Base-by-base conservation (phyloP, 2,888 invertebrate genomes). In the Dryadula phaetusa region DNA sequence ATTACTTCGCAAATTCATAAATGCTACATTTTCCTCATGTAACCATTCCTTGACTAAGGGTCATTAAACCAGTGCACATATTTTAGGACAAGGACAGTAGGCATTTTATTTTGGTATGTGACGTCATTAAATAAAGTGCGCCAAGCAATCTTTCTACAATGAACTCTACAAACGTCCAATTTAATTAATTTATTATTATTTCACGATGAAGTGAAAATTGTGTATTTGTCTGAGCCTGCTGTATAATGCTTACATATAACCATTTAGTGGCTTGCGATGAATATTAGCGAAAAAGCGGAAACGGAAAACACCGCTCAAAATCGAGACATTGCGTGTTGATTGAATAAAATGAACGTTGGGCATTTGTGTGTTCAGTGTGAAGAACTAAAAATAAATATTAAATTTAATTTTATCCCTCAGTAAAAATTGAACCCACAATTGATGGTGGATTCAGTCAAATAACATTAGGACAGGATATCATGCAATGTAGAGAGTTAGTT, bases 1-100 rank as follows among this genome's bases (percentile, higher is more conserved):
- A n/a, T n/a, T n/a, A n/a, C n/a, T n/a, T n/a, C n/a, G n/a, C n/a
- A n/a, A n/a, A n/a, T n/a, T n/a, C n/a, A n/a, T n/a, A 53, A 32
- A 32, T 56, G 4, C 2, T 12, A 44, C 1, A 28, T 32, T 46
- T 44, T 42, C 42, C 44, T 60, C 60, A 18, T 28, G 18, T 44
- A 44, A 28, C 60, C 25, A 18, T 56, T 56, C 40, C 56, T 18
- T 32, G 32, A 37, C 64, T 34, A 62, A 53, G 53, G 68, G 68
- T 70, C 65, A 70, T 44, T 68, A 68, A 70, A 70, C 70, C 70
- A 70, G 67, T 64, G 52, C 67, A 62, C 40, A 46, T 66, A 58
- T 70, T 70, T 70, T 46, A 32, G 65, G 28, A 54, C 70, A 66
- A 70, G 70, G 70, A 53, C 70, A 58, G 60, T 69, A 53, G 69